phyloP scores from a whole-genome alignment of 2,113 vertebrate genomes.

The Pheucticus melanocephalus region DNA sequence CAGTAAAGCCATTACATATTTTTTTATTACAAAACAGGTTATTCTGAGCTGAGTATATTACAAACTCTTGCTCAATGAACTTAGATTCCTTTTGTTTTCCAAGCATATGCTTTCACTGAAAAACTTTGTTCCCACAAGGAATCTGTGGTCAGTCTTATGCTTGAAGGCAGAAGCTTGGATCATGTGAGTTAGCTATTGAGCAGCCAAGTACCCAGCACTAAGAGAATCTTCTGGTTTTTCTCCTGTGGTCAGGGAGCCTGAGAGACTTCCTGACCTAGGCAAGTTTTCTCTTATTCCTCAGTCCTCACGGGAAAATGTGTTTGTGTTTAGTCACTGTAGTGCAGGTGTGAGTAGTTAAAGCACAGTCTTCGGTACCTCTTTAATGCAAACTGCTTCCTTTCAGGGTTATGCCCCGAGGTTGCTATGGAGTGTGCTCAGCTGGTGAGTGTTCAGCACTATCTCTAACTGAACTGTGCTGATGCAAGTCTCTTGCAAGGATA shows the following conservation, averaged over 20 bases:
- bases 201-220: background rate
- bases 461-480: background rate
- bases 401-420: background rate
- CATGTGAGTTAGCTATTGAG: background rate
- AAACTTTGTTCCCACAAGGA: slow-evolving; percentile 28
- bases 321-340: background rate
- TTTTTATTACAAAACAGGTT: background rate
- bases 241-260: background rate
- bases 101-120: slow-evolving; percentile 43
- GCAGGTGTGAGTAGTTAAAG: slow-evolving; percentile 3
- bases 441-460: background rate
- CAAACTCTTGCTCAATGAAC: background rate
- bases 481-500: background rate
- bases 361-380: background rate
- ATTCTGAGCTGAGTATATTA: background rate
- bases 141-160: slow-evolving; percentile 29
- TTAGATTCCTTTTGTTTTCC: background rate
- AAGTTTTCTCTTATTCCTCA: background rate
- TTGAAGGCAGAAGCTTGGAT: background rate
- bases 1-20: background rate
- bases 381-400: background rate
- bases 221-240: slow-evolving; percentile 8
- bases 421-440: background rate
- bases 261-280: background rate
- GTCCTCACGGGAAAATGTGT: background rate